Base-by-base conservation (phyloP, 1,140 invertebrate genomes). In the Drosophila novamexicana region DNA sequence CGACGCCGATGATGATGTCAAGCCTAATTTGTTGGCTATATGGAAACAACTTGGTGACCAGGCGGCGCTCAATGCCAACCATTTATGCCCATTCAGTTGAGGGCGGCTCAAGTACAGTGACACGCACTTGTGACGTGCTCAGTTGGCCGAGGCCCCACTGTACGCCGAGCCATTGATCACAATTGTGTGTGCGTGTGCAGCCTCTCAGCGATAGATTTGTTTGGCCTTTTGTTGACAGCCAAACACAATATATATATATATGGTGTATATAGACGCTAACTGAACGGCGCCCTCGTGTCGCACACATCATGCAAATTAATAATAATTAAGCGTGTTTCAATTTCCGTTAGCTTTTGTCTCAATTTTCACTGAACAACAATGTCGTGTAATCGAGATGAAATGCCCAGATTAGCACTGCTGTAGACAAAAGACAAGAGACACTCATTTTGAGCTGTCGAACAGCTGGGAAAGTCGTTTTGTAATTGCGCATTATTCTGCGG, bases 271-370 rank as follows among this genome's bases (percentile, higher is more conserved):
- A 50, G 57, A 62, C 18, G 57, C 50, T 62, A 69, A 69, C 50
- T 69, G 65, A 62, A 42, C 65, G 67, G 37, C 44, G 42, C 65
- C 44, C 52, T 66, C 68, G 61, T 68, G 58, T 74, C 70, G 75
- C 66, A 32, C 72, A 68, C 22, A 69, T 75, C 67, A 89, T 88
- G 79, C 83, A 83, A 86, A 86, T 86, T 88, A 88, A 86, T 88
- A 86, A 83, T 86, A 88, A 86, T 86, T 86, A 88, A 68, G 72
- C 57, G 76, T 73, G 69, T 64, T 81, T 82, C 66, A 77, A 77
- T 81, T 81, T 79, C 56, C 77, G 42, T 56, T 57, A 64, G 53
- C 44, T 67, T 63, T 40, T 52, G 45, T 54, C 39, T 53, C 53
- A 16, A 12, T 47, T 18, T 40, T 50, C 50, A 53, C 29, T 29